Percentiles rank a stretch among this genome's conserved stretches.
phyloP scores from a whole-genome alignment of 2,888 invertebrate species.

The Acleris laterana region DNA sequence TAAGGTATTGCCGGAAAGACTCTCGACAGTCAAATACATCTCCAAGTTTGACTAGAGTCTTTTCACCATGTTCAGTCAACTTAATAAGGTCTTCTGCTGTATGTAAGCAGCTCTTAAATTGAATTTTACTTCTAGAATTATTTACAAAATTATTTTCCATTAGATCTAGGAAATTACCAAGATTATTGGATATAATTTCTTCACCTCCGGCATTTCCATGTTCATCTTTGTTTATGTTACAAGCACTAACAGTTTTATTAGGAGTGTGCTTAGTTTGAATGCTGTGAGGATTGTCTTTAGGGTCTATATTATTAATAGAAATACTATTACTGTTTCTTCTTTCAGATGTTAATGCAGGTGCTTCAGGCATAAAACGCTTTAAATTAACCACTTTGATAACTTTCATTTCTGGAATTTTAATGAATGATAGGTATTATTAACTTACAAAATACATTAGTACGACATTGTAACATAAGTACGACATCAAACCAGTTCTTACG shows the following conservation, averaged over 20 bases:
- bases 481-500: not conserved
- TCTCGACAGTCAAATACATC: slow-evolving; percentile 28
- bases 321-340: not conserved
- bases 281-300: no score
- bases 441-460: not conserved
- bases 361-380: slow-evolving; percentile 25
- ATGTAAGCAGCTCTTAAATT: slow-evolving; percentile 24
- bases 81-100: slow-evolving; percentile 12
- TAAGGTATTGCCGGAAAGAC: slow-evolving; percentile 16
- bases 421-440: not conserved
- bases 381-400: slow-evolving; percentile 25
- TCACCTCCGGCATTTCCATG: no score
- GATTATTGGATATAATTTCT: not conserved
- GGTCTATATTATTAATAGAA: no score
- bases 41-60: slow-evolving; percentile 21
- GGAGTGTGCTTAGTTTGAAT: no score
- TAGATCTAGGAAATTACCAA: no score
- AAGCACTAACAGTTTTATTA: no score
- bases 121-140: slow-evolving; percentile 6
- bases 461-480: not conserved
- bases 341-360: not conserved
- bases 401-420: slow-evolving; percentile 17
- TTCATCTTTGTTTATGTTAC: no score
- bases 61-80: slow-evolving; percentile 9
- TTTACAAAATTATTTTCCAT: not conserved